Conservation (phyloP, 1,140 invertebrate species). For the Eumeta japonica region DNA sequence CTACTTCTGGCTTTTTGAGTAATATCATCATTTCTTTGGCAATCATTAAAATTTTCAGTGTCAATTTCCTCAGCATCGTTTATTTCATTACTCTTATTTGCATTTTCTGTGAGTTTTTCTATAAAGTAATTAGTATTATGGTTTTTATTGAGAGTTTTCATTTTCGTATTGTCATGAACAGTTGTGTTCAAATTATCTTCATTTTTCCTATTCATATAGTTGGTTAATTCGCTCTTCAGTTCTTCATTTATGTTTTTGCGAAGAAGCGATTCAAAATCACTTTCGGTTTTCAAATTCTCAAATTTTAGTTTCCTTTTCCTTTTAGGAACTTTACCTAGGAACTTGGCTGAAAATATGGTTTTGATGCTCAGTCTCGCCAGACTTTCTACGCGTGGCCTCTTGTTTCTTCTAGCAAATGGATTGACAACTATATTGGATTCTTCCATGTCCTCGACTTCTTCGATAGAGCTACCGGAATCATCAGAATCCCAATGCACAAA, state of each 20-base stretch:
- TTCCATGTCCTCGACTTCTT: slow-evolving; percentile 13
- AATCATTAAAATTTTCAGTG: slow-evolving; percentile 5
- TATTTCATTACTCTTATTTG: slow-evolving; percentile 1
- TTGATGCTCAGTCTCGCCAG: slow-evolving; percentile 21
- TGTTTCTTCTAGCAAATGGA: background rate
- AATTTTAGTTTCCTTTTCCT: slow-evolving; percentile 24
- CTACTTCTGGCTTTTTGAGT: slow-evolving; percentile 1
- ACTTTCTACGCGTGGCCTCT: slow-evolving; percentile 12
- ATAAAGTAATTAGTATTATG: background rate
- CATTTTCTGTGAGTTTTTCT: slow-evolving; percentile 1
- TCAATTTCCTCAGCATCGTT: background rate
- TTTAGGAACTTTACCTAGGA: slow-evolving; percentile 30
- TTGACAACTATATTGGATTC: slow-evolving; percentile 1
- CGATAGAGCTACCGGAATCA: slow-evolving; percentile 12
- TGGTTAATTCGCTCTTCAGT: no score
- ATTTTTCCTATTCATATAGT: slow-evolving; percentile 17
- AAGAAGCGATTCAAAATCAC: slow-evolving; percentile 10
- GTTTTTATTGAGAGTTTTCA: background rate
- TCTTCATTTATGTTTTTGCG: no score
- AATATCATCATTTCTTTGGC: slow-evolving; percentile 5
- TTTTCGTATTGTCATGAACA: slow-evolving; percentile 7
- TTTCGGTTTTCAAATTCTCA: slow-evolving; percentile 13
- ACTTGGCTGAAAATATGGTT: slow-evolving; percentile 24
- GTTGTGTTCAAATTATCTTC: slow-evolving; percentile 24
- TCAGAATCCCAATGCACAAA: slow-evolving; percentile 35